Conservation (phyloP, 2,797 vertebrate species). For the Crossoptilon crossoptilon region DNA sequence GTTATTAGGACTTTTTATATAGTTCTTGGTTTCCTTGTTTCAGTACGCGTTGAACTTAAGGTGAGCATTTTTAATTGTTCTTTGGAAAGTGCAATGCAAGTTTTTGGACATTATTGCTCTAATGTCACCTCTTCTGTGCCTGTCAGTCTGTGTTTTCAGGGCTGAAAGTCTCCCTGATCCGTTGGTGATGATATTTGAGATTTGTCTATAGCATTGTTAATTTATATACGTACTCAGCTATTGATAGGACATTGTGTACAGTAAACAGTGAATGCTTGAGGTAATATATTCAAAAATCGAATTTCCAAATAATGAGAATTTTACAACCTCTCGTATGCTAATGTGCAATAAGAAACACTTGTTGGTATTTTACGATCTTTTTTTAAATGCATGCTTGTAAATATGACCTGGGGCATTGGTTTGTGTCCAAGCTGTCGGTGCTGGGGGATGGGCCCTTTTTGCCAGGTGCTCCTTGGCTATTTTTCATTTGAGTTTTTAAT, state of each 20-base stretch:
- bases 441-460: neutral
- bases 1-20: neutral
- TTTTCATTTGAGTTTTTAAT: slow-evolving; percentile 46
- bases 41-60: neutral
- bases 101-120: rapidly evolving
- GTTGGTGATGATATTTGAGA: neutral
- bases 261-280: neutral
- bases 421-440: neutral
- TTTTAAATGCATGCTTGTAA: neutral
- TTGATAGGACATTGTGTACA: neutral
- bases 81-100: neutral
- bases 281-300: neutral
- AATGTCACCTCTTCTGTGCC: neutral
- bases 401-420: neutral
- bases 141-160: neutral
- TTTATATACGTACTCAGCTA: neutral
- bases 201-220: neutral
- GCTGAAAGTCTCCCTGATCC: neutral
- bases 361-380: neutral
- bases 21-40: neutral
- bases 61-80: neutral
- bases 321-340: neutral
- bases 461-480: slow-evolving; percentile 29
- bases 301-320: neutral
- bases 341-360: neutral